These are phyloP conservation scores for Drosophila burlai DNA, from an alignment of 1,140 invertebrate species.

Conservation along the genomic window DNA sequence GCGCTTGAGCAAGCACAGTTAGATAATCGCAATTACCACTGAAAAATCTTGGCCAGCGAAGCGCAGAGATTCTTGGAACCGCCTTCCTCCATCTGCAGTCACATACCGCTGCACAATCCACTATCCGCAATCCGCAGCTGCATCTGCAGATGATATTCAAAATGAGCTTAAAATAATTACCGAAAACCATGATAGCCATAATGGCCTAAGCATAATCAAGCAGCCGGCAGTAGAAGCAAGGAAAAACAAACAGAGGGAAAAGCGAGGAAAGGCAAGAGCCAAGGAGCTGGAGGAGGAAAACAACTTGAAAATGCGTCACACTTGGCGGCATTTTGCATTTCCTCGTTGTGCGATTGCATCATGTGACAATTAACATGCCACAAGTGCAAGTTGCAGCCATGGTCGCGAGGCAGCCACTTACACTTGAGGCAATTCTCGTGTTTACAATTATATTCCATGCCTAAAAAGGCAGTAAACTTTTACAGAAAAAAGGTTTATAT, in stretches of 20 bases:
- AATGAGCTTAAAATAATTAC: constrained; percentile 78
- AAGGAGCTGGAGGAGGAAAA: constrained; percentile 30
- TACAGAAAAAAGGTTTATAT: too few species aligned
- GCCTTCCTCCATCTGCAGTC: constrained; percentile 50
- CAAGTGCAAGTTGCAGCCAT: constrained; percentile 62
- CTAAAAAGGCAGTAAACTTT: neutral
- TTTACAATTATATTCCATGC: neutral
- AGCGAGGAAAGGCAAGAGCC: neutral
- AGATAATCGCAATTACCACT: constrained; percentile 41
- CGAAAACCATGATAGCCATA: constrained; percentile 56
- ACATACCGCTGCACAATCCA: constrained; percentile 52
- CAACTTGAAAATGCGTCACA: constrained; percentile 71
- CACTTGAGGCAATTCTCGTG: constrained; percentile 13
- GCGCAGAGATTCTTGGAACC: constrained; percentile 48
- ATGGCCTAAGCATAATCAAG: constrained; percentile 53
- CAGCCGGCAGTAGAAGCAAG: constrained; percentile 11
- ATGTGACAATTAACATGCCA: constrained; percentile 79
- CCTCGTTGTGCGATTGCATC: constrained; percentile 80
- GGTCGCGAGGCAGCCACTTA: constrained; percentile 33
- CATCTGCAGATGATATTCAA: constrained; percentile 63
- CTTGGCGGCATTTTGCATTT: constrained; percentile 78
- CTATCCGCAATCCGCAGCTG: constrained; percentile 33
- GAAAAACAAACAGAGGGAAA: constrained; percentile 19
- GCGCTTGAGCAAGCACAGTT: constrained; percentile 30
- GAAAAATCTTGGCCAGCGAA: constrained; percentile 26